These are phyloP conservation scores for Scomber japonicus DNA, from an alignment of 2,113 vertebrate genomes.

Conservation along the genomic window DNA sequence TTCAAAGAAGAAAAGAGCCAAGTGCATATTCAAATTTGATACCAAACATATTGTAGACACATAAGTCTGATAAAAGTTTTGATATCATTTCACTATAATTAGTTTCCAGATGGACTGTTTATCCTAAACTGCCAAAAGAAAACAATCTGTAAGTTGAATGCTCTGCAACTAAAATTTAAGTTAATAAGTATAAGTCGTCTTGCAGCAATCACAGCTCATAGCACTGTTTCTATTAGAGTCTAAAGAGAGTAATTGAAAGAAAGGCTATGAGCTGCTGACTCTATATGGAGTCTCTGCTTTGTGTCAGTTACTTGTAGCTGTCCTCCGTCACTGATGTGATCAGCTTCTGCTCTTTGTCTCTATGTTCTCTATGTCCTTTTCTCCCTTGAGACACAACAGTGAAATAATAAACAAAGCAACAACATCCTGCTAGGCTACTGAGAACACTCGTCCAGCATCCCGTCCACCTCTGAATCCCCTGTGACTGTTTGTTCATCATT, in stretches of 20 bases:
- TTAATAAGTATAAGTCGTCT: not conserved
- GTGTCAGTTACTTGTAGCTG: constrained; percentile 40
- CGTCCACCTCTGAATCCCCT: constrained; percentile 9
- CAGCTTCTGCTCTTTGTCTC: constrained; percentile 21
- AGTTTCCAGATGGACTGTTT: constrained; percentile 26
- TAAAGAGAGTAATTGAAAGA: constrained; percentile 13
- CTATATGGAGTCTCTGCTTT: constrained; percentile 48
- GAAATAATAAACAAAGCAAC: constrained; percentile 49
- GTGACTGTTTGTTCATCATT: constrained; percentile 63
- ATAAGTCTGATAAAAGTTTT: constrained; percentile 3
- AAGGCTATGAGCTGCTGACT: constrained; percentile 34
- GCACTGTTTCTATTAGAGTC: constrained; percentile 3
- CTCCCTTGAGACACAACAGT: constrained; percentile 39
- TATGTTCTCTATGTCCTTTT: constrained; percentile 24
- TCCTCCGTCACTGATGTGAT: constrained; percentile 42
- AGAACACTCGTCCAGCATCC: constrained; percentile 23
- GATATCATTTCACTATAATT: constrained; percentile 1
- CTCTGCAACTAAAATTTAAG: too few species aligned
- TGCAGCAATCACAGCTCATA: constrained; percentile 6
- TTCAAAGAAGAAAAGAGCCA: too few species aligned
- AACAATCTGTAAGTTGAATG: not conserved
- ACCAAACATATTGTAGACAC: not conserved
- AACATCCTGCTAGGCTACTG: constrained; percentile 32
- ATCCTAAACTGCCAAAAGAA: constrained; percentile 3
- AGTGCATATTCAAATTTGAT: not conserved